Conservation (phyloP, 1,140 invertebrate species). For the Tyrophagus putrescentiae region DNA sequence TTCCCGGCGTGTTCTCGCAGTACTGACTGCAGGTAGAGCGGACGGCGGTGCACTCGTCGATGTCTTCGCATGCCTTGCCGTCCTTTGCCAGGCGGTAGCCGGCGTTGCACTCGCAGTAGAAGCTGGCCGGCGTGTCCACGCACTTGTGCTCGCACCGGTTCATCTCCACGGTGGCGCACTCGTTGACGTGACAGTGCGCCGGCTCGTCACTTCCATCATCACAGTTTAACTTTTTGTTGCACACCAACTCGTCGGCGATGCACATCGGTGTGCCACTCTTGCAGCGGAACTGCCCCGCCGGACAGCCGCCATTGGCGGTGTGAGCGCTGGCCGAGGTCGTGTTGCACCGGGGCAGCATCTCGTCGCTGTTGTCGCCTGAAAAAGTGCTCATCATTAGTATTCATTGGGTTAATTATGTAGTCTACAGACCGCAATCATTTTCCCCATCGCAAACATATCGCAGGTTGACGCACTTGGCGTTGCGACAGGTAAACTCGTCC, state of each 20-base stretch:
- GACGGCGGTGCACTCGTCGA: conserved; percentile 81
- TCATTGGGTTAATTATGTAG: no score
- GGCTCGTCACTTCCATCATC: conserved; percentile 85
- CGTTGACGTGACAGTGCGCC: conserved; percentile 81
- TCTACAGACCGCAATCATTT: conserved; percentile 80
- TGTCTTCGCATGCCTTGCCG: conserved; percentile 46
- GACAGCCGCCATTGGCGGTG: conserved; percentile 3
- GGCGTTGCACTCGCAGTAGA: conserved; percentile 81
- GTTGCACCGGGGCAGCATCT: conserved; percentile 31
- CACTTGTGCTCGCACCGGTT: conserved; percentile 93
- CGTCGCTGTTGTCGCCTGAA: conserved; percentile 63
- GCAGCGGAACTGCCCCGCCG: conserved; percentile 49
- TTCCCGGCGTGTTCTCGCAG: conserved; percentile 87
- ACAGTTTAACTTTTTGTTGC: conserved; percentile 86
- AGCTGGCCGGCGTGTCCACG: conserved; percentile 76
- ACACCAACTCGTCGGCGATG: conserved; percentile 67
- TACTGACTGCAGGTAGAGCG: conserved; percentile 82
- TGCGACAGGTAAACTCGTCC: conserved; percentile 75
- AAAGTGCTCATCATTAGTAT: no score
- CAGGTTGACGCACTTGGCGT: conserved; percentile 79
- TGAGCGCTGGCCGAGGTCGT: no score
- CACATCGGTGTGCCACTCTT: conserved; percentile 64
- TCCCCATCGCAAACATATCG: conserved; percentile 77
- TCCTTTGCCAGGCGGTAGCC: conserved; percentile 59
- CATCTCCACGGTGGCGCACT: conserved; percentile 73